Conservation (phyloP, 2,113 vertebrate genomes). For the Pterocles orientalis region DNA sequence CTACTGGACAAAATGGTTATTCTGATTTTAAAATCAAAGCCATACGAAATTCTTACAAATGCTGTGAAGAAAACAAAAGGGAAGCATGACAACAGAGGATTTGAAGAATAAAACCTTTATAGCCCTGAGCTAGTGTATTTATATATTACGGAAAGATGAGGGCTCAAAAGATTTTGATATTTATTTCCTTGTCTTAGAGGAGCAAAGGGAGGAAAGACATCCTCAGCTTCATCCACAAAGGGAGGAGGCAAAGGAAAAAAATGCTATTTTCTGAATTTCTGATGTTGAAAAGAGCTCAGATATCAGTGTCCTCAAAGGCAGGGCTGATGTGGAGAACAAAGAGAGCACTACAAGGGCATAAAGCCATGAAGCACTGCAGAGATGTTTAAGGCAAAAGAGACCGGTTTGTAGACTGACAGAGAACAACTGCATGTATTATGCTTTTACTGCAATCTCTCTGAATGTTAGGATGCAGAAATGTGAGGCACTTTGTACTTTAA, state of each 20-base stretch:
- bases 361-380: not conserved
- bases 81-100: not conserved
- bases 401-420: not conserved
- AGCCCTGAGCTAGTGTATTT: rapidly evolving
- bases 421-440: not conserved
- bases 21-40: not conserved
- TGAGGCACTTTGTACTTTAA: not conserved
- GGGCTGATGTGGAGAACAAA: not conserved
- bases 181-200: not conserved
- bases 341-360: not conserved
- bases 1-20: not conserved
- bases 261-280: not conserved
- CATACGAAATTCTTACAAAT: rapidly evolving
- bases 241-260: not conserved
- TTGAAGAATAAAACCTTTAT: not conserved
- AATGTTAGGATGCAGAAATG: not conserved
- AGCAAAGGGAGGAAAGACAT: not conserved
- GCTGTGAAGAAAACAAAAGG: not conserved
- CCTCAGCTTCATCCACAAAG: not conserved
- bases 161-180: not conserved
- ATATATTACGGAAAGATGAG: not conserved
- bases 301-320: not conserved
- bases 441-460: not conserved
- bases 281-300: not conserved
- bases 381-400: not conserved